These are phyloP conservation scores for Allolobophora icterica DNA, from an alignment of 2,888 invertebrate species.

Conservation along the genomic window DNA sequence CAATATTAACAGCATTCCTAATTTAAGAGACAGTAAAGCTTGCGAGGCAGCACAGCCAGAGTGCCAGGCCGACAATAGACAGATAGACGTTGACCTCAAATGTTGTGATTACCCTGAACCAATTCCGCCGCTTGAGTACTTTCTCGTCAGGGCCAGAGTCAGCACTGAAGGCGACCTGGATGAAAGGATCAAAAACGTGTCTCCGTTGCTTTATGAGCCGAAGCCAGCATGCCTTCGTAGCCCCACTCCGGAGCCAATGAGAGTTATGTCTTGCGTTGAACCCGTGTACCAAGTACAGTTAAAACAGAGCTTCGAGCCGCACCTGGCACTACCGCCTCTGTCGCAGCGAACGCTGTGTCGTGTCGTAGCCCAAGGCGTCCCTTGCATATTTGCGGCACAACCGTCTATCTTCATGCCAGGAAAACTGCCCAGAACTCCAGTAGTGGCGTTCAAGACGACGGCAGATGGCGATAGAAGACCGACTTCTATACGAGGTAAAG, in stretches of 20 bases:
- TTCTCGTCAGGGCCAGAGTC: background rate
- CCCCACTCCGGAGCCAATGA: background rate
- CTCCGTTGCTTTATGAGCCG: background rate
- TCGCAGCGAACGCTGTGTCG: background rate
- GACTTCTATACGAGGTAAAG: background rate
- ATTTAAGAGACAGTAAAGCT: background rate
- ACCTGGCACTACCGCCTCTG: background rate
- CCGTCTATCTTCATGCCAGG: background rate
- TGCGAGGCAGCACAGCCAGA: background rate
- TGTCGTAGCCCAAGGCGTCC: background rate
- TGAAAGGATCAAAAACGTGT: background rate
- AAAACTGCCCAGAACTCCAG: background rate
- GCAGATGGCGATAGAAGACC: background rate
- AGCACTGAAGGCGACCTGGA: slow-evolving; percentile 1
- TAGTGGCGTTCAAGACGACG: background rate
- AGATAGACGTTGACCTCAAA: background rate
- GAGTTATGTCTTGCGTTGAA: background rate
- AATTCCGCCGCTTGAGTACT: slow-evolving; percentile 20
- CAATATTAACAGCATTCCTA: background rate
- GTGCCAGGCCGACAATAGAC: background rate
- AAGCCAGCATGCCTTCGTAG: background rate
- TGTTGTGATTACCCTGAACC: background rate
- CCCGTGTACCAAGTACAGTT: background rate
- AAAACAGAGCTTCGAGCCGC: background rate
- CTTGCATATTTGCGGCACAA: background rate